Evolutionary conservation across 2,113 vertebrate species (phyloP).

Genomic region (Plecturocebus donacophilus): DNA sequence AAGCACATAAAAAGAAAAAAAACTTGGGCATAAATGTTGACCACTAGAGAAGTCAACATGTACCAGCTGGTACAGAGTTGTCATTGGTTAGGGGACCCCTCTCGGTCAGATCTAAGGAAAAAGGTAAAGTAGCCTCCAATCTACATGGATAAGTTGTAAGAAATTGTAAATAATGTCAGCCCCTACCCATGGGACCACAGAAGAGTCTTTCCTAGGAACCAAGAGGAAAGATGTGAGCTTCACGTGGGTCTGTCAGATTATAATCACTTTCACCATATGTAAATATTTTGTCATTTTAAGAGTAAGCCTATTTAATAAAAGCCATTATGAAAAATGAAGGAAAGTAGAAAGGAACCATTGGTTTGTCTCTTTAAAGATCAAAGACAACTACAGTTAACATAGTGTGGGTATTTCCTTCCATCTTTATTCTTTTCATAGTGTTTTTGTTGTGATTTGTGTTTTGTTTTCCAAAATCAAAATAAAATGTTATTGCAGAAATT

Average conservation of each 20-base stretch:
- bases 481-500: constrained; percentile 3
- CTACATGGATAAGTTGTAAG: not conserved
- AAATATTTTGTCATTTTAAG: constrained; percentile 12
- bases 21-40: not conserved
- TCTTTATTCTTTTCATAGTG: not conserved
- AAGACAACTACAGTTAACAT: not conserved
- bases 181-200: not conserved
- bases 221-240: not conserved
- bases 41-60: not conserved
- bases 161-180: not conserved
- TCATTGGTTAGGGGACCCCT: not conserved
- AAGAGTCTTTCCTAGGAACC: not conserved
- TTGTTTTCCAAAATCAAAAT: not conserved
- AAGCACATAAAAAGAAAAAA: not conserved
- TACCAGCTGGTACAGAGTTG: not conserved
- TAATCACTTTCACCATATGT: not conserved
- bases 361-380: not conserved
- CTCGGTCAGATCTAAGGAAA: not conserved
- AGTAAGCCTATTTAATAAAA: not conserved
- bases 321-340: not conserved
- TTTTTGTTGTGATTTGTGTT: not conserved
- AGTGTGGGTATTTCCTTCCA: not conserved
- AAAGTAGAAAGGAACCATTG: not conserved
- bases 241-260: not conserved
- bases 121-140: not conserved